Conservation (phyloP, 2,888 invertebrate species). For the Allacma fusca region DNA sequence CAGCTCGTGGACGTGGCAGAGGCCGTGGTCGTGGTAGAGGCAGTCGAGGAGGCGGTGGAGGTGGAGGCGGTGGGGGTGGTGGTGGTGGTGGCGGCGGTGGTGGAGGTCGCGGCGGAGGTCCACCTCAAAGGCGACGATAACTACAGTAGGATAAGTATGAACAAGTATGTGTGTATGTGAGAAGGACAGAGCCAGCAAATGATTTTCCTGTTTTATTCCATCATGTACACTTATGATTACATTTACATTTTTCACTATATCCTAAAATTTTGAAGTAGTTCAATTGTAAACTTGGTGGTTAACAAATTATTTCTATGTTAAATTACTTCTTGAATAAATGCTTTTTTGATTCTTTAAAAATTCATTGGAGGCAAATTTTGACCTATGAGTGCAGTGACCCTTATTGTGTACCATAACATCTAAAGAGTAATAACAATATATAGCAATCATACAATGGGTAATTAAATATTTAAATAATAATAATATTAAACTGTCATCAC, state of each 20-base stretch:
- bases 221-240: constrained; percentile 37
- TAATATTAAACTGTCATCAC: not conserved
- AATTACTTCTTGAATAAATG: constrained; percentile 38
- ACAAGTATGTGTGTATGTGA: not conserved
- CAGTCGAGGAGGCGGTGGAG: constrained; percentile 49
- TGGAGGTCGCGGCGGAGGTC: constrained; percentile 46
- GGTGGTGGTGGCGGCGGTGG: constrained; percentile 52
- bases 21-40: constrained; percentile 55
- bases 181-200: not conserved
- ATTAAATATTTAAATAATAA: constrained; percentile 17
- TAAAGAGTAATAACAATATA: not conserved
- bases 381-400: constrained; percentile 33
- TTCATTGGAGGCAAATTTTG: constrained; percentile 31
- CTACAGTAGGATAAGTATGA: not conserved
- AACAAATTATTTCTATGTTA: constrained; percentile 35
- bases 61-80: constrained; percentile 50
- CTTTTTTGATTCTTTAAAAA: constrained; percentile 29
- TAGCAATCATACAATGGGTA: not conserved
- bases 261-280: constrained; percentile 28
- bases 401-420: not conserved
- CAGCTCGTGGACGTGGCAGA: constrained; percentile 65
- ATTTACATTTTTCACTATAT: constrained; percentile 22
- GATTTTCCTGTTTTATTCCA: constrained; percentile 37
- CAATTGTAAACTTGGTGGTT: constrained; percentile 35
- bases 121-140: constrained; percentile 22